Conservation (phyloP, 2,888 invertebrate species). For the Physocephala rufipes region DNA sequence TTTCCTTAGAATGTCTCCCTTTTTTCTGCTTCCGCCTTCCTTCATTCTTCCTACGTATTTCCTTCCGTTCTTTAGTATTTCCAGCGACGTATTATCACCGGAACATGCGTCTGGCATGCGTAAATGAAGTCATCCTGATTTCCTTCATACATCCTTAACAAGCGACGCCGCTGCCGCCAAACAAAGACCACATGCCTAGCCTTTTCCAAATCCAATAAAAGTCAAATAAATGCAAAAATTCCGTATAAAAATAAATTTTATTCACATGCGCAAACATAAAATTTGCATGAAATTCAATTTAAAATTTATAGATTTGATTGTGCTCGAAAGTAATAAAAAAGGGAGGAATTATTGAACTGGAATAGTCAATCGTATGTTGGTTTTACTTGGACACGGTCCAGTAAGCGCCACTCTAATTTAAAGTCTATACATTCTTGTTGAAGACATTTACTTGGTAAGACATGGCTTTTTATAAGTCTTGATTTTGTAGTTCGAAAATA, state of each 20-base stretch:
- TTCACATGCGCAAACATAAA: conserved; percentile 23
- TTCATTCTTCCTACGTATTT: too few species aligned
- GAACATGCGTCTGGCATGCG: conserved; percentile 21
- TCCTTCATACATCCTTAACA: too few species aligned
- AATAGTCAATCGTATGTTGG: too few species aligned
- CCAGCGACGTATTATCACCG: conserved; percentile 4
- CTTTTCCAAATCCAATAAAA: conserved; percentile 24
- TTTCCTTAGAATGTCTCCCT: neutral
- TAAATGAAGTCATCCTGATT: conserved; percentile 20
- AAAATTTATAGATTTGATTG: conserved; percentile 39
- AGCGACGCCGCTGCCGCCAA: conserved; percentile 3
- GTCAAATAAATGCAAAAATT: conserved; percentile 14
- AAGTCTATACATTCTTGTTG: too few species aligned
- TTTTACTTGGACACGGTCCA: conserved; percentile 43
- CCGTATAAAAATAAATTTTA: conserved; percentile 8
- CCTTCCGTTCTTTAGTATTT: conserved; percentile 8
- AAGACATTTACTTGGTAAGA: neutral
- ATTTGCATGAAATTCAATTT: conserved; percentile 50
- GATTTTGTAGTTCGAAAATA: neutral
- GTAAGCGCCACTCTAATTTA: conserved; percentile 42
- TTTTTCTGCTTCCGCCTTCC: too few species aligned
- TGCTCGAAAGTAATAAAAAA: conserved; percentile 15
- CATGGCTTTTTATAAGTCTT: neutral
- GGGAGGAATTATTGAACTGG: conserved; percentile 21
- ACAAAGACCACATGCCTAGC: conserved; percentile 11